Conservation (phyloP, 2,888 invertebrate species). For the Tryphoninae sp. region DNA sequence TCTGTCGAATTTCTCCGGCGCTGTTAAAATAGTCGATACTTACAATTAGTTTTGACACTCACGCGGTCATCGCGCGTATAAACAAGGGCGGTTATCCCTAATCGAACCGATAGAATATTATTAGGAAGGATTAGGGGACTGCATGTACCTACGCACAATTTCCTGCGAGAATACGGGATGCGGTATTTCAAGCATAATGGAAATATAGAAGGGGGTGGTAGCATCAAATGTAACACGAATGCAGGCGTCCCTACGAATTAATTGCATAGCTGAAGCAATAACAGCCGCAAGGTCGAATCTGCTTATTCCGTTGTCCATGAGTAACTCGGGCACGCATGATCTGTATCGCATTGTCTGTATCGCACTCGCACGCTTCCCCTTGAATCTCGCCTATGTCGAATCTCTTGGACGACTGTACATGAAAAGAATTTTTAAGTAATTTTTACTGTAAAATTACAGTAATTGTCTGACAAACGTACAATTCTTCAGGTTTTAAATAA, state of each 20-base stretch:
- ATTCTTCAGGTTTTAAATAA: too few species aligned
- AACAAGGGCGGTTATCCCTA: neutral
- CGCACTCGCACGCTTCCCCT: neutral
- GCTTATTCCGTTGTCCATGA: neutral
- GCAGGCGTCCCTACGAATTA: slow-evolving; percentile 41
- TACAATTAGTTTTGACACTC: too few species aligned
- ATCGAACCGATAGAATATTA: slow-evolving; percentile 37
- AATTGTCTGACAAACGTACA: too few species aligned
- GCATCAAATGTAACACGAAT: too few species aligned
- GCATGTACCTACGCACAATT: slow-evolving; percentile 24
- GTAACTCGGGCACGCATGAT: neutral
- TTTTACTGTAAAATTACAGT: too few species aligned
- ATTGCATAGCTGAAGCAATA: slow-evolving; percentile 46
- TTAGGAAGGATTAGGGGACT: slow-evolving; percentile 14
- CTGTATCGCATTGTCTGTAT: neutral
- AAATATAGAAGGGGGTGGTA: slow-evolving; percentile 20
- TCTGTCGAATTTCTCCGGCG: too few species aligned
- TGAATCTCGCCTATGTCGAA: neutral
- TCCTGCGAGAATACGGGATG: slow-evolving; percentile 17
- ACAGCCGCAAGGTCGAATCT: slow-evolving; percentile 22
- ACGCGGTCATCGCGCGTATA: too few species aligned
- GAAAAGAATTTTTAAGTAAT: too few species aligned
- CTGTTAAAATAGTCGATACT: too few species aligned
- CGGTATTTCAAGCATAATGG: slow-evolving; percentile 18
- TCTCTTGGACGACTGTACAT: neutral